Evolutionary conservation across 2,113 vertebrate genomes (phyloP), one percentile per base, ranked within the genome.

Genomic region (Neomonachus schauinslandi): DNA sequence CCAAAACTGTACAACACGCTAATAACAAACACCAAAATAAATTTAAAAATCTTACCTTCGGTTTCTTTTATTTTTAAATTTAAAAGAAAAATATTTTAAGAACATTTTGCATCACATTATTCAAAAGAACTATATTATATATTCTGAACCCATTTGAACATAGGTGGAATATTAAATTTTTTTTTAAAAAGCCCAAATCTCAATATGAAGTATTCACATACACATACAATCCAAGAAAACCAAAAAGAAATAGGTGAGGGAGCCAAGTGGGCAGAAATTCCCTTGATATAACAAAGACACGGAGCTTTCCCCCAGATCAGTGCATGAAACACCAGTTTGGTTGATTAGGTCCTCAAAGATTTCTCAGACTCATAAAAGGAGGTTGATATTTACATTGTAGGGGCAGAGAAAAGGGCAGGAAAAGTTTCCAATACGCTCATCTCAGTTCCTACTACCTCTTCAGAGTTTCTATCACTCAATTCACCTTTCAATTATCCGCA

Each of bases 21-120:
- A 82, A 33, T 74, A 94, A 82, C 57, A 91, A 82, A 46, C 90
- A 74, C 33, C 63, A 88, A 96, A 96, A 85, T 94, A 95, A 77
- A 94, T 85, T 49, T 4, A 22, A 67, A 74, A 31, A 26, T 82
- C 51, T 96, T 87, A 79, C 61, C 42, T 89, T 59, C 16, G 33
- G 46, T 92, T 95, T 39, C 3, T 67, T 82, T 77, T 67, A 80
- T 53, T 39, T 42, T 95, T 89, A 85, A 89, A 94, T 69, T 87
- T 21, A 83, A 49, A 72, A 82, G 36, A 97, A 92, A 80, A 16
- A 57, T 11, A 76, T 16, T 88, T 81, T 80, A 61, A 71, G 67
- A 71, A 59, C 36, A 65, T 28, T 59, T 74, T 51, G 46, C 24
- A 76, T 81, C 69, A 33, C 7, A 31, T 46, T 82, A 94, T 84